Base-by-base conservation (phyloP, 1,140 invertebrate genomes). In the Papilio glaucus region DNA sequence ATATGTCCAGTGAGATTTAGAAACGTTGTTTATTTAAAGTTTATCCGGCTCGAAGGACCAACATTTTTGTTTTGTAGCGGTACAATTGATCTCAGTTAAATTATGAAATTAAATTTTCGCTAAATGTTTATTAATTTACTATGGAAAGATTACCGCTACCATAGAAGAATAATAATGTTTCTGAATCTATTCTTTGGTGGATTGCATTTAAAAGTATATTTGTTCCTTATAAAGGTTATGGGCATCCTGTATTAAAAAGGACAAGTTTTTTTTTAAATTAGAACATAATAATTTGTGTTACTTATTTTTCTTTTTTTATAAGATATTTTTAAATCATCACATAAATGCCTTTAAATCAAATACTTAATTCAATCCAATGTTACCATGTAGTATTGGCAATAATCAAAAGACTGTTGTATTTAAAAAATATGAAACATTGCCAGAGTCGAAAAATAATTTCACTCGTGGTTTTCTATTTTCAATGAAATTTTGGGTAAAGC, bases 1-100 rank as follows among this genome's bases (percentile, higher is more conserved):
- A 73, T 33, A 70, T 65, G 60, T 72, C 41, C 57, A 73, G 26
- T 69, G 71, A 79, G 72, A 76, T 79, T 78, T 71, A 71, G 53
- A 78, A 76, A 76, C 60, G 42, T 77, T 77, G 42, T 76, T 73
- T 69, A 71, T 72, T 76, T 76, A 68, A 77, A 21, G 49, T 57
- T 57, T 45, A 77, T 81, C 74, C 71, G 80, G 79, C 78, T 81
- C 79, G 76, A 80, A 83, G 81, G 80, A 84, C 80, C 77, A 79
- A 80, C 78, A 78, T 71, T 33, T 33, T 33, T 6, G 2, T 33
- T 33, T 33, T 33, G 6, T 3, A 33, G 2, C 29, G 29, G 29
- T 42, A 33, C 10, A 61, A 18, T 79, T 81, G 83, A 83, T 81
- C 79, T 83, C 81, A 77, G 38, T 61, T 72, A 26, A 65, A 77